Evolutionary conservation across 2,888 invertebrate species (phyloP), one percentile per base, ranked within the genome.

Genomic region (Hemicrepidius hirtus): DNA sequence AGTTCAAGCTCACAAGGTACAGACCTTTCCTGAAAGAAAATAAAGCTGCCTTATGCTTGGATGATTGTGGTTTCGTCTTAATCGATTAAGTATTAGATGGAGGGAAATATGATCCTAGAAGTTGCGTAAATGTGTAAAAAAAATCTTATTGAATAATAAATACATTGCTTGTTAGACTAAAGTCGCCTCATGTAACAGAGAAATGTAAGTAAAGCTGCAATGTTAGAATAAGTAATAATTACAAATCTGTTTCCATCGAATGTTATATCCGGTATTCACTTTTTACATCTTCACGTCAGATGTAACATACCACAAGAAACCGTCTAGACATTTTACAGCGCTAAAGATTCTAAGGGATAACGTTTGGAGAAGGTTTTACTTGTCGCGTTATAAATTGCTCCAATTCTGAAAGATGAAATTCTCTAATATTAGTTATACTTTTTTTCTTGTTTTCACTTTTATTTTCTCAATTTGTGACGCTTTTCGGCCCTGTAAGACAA

Each of bases 301-400:
- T 63, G 21, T 32, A 46, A 46, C 46, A 63, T 63, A 20, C 28
- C 16, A 10, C 6, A 63, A 63, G 63, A 63, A 63, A 63, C 63
- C 35, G 63, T 63, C 63, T 63, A 63, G 63, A 63, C 63, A 63
- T 63, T 44, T 60, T 63, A 63, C 40, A 41, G 46, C 63, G 44
- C 10, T 44, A 46, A 28, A 63, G 32, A 32, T 63, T 32, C 5
- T 46, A 18, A 18, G 57, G 37, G 35, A 28, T 16, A 57, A 12
- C 12, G 18, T 3, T 37, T 3, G 2, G 12, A 9, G 3, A 20
- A 10, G n/a, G 10, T n/a, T n/a, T 63, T 63, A 20, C 24, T 46
- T 13, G 9, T 37, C 7, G 6, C 7, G 16, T 63, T 32, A 46
- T 20, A 63, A 63, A 63, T 10, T 63, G 16, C 24, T 63, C 24